These are phyloP conservation scores for Artibeus lituratus DNA, from an alignment of 2,797 vertebrate species.

Conservation along the genomic window DNA sequence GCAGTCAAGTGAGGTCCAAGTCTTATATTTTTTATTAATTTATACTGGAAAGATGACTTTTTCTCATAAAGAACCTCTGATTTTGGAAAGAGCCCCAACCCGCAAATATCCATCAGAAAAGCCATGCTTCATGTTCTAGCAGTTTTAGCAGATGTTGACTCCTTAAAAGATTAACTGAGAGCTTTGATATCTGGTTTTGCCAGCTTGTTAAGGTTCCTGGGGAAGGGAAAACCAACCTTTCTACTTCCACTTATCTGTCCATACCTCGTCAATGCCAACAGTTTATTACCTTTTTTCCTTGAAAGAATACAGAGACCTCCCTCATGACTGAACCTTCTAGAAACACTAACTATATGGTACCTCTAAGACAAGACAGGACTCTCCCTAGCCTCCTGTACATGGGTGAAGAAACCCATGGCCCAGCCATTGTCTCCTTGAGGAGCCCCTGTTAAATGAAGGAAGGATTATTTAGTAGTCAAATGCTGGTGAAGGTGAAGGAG, in stretches of 20 bases:
- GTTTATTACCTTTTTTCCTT: slow-evolving; percentile 50
- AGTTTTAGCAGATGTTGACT: slow-evolving; percentile 1
- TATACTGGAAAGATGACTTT: background rate
- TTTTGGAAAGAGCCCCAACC: background rate
- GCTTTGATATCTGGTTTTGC: background rate
- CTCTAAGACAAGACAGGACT: background rate
- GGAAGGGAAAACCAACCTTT: background rate
- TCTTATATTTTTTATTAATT: background rate
- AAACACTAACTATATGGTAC: background rate
- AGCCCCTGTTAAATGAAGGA: background rate
- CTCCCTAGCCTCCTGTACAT: background rate
- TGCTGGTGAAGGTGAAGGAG: background rate
- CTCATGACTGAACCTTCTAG: background rate
- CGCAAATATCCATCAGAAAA: background rate
- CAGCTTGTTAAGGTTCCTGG: background rate
- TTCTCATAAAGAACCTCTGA: background rate
- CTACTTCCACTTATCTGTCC: background rate
- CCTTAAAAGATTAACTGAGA: slow-evolving; percentile 18
- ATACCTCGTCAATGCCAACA: slow-evolving; percentile 22
- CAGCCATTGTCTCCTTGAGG: background rate
- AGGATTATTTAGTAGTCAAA: background rate
- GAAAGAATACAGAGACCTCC: background rate
- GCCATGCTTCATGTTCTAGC: background rate
- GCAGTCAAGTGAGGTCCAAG: background rate
- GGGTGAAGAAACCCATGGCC: background rate